Evolutionary conservation across 2,797 vertebrate genomes (phyloP).

Genomic region (Leptodactylus fallax): DNA sequence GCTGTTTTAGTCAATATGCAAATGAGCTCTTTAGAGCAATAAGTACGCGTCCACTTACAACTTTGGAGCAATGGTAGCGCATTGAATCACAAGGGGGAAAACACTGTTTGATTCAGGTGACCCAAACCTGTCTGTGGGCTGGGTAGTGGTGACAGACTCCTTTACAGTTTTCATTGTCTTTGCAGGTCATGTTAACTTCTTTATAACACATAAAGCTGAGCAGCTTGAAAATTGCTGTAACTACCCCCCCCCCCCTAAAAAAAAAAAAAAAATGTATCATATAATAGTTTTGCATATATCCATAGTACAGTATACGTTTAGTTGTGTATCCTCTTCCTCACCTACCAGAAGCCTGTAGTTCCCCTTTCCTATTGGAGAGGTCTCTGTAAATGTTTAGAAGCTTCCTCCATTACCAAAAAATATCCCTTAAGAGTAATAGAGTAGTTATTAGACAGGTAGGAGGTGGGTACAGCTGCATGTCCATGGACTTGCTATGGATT

Average conservation of each 20-base stretch:
- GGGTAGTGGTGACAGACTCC: too few species aligned
- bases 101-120: too few species aligned
- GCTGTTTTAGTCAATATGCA: too few species aligned
- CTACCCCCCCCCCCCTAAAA: too few species aligned
- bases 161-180: constrained; percentile 31
- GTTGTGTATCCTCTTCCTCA: not conserved
- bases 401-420: not conserved
- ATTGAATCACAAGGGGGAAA: too few species aligned
- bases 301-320: not conserved
- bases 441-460: not conserved
- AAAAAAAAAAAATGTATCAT: not conserved
- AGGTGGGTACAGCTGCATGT: constrained; percentile 1
- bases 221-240: not conserved
- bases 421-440: not conserved
- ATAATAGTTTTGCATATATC: not conserved
- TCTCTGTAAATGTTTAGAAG: too few species aligned
- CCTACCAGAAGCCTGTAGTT: not conserved
- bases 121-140: too few species aligned
- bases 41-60: too few species aligned
- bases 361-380: not conserved
- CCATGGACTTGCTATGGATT: too few species aligned
- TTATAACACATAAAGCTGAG: constrained; percentile 28
- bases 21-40: too few species aligned
- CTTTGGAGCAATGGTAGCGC: too few species aligned
- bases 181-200: constrained; percentile 17